These are phyloP conservation scores for Mastigias papua DNA, from an alignment of 30 jellyfish, hydroid and myxozoan genomes.

Conservation along the genomic window DNA sequence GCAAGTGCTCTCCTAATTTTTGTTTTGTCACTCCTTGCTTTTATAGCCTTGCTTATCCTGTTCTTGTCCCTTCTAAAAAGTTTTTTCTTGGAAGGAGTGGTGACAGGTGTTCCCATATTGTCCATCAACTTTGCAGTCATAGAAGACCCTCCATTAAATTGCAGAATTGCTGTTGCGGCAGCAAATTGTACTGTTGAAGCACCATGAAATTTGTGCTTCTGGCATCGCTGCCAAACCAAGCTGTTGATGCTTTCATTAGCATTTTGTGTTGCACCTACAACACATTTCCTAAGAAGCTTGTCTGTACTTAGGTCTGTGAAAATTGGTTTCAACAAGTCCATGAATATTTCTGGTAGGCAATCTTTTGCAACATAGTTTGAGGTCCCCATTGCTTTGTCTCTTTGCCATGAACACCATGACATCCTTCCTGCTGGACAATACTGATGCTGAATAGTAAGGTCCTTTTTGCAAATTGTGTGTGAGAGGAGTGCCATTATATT, in stretches of 20 bases:
- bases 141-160: neutral
- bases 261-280: slow-evolving; percentile 32
- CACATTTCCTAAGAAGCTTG: slow-evolving; percentile 23
- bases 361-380: neutral
- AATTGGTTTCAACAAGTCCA: slow-evolving; percentile 12
- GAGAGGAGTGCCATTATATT: slow-evolving; percentile 33
- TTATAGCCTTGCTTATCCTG: neutral
- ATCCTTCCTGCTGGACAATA: neutral
- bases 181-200: slow-evolving; percentile 11
- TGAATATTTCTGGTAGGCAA: slow-evolving; percentile 22
- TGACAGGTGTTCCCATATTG: neutral
- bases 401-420: neutral
- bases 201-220: slow-evolving; percentile 36
- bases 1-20: neutral
- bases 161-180: slow-evolving; percentile 29
- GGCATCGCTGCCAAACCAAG: slow-evolving; percentile 42
- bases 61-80: neutral
- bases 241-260: slow-evolving; percentile 33
- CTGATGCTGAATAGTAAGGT: neutral
- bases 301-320: neutral
- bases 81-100: neutral
- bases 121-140: neutral
- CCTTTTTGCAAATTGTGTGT: neutral
- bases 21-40: neutral
- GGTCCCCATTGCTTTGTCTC: neutral